Evolutionary conservation across 2,888 invertebrate species (phyloP).

Genomic region (Calameuta idolon): DNA sequence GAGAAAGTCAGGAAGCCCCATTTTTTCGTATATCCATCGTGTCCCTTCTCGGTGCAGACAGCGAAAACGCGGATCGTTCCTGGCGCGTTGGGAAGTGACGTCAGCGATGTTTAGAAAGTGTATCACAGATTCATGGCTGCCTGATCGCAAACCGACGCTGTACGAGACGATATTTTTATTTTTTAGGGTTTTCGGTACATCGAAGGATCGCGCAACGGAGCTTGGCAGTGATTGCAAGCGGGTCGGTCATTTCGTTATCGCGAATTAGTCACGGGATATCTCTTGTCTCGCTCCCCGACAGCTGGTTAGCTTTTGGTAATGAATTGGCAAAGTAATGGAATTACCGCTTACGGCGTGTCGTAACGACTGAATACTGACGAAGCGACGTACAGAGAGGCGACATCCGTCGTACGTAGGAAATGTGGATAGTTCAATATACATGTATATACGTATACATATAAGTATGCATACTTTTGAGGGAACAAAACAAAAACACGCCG

Average conservation of each 20-base stretch:
- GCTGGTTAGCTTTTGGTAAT: background rate
- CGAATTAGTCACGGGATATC: background rate
- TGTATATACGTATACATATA: background rate
- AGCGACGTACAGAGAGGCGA: background rate
- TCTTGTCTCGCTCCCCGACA: background rate
- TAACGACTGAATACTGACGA: background rate
- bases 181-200: background rate
- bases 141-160: slow-evolving; percentile 7
- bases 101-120: slow-evolving; percentile 50
- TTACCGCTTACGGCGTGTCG: background rate
- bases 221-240: background rate
- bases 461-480: background rate
- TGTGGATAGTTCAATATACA: background rate
- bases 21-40: background rate
- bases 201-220: background rate
- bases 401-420: background rate
- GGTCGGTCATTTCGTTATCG: background rate
- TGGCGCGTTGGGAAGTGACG: slow-evolving; percentile 10
- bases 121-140: slow-evolving; percentile 44
- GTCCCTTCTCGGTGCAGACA: background rate
- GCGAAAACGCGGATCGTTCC: background rate
- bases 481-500: background rate
- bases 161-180: background rate
- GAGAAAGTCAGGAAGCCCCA: background rate
- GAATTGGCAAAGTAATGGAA: background rate